A percentile compares a stretch with the other conserved stretches of the same genome.
phyloP scores from a whole-genome alignment of 1,140 invertebrate species.

The Neodiprion fabricii region DNA sequence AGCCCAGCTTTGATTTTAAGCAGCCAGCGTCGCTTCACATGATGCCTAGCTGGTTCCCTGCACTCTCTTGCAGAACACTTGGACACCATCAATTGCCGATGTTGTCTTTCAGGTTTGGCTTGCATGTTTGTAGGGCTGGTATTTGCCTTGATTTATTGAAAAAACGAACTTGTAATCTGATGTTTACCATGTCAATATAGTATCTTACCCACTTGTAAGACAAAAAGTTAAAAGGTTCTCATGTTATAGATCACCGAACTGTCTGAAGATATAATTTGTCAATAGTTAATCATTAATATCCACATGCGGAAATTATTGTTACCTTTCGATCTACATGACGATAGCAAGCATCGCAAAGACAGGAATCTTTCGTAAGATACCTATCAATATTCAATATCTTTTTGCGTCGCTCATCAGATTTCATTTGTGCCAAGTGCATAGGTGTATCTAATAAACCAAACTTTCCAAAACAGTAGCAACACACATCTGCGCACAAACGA shows the following conservation, averaged over 20 bases:
- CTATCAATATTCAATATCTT: slow-evolving; percentile 78
- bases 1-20: slow-evolving; percentile 75
- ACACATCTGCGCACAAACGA: slow-evolving; percentile 79
- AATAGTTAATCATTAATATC: slow-evolving; percentile 49
- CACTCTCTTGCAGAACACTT: slow-evolving; percentile 62
- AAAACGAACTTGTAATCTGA: no score
- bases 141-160: slow-evolving; percentile 43
- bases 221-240: no score
- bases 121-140: slow-evolving; percentile 56
- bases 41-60: slow-evolving; percentile 68
- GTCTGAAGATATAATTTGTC: not conserved
- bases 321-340: slow-evolving; percentile 82
- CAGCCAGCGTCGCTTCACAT: slow-evolving; percentile 79
- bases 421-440: slow-evolving; percentile 84
- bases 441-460: slow-evolving; percentile 85
- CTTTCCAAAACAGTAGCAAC: slow-evolving; percentile 84
- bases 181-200: no score
- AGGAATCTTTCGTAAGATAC: slow-evolving; percentile 80
- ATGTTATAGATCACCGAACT: not conserved
- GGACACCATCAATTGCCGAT: slow-evolving; percentile 54
- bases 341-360: slow-evolving; percentile 84
- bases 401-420: slow-evolving; percentile 77
- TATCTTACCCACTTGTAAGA: no score
- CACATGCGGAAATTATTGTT: slow-evolving; percentile 65
- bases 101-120: slow-evolving; percentile 52